phyloP scores from a whole-genome alignment of 1,140 invertebrate genomes.

The Reticulitermes speratus region DNA sequence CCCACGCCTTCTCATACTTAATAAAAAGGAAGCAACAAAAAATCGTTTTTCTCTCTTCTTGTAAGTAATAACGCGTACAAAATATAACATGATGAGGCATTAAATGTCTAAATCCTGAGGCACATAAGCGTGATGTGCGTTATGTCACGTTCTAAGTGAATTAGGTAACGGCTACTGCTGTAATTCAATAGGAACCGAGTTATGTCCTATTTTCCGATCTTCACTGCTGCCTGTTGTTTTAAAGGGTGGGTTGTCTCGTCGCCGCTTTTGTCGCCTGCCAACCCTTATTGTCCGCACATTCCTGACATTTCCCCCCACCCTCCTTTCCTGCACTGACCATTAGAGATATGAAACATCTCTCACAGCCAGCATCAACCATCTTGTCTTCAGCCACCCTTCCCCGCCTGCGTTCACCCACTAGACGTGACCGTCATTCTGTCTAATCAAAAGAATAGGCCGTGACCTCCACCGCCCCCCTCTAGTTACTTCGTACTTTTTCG shows the following conservation, averaged over 20 bases:
- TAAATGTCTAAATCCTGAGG: not conserved
- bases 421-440: slow-evolving; percentile 27
- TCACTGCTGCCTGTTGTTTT: not conserved
- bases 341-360: slow-evolving; percentile 25
- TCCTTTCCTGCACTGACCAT: slow-evolving; percentile 7
- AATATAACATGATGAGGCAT: not conserved
- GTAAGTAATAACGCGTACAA: not conserved
- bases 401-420: not conserved
- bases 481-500: not conserved
- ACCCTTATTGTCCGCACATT: slow-evolving; percentile 14
- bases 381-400: not conserved
- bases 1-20: not conserved
- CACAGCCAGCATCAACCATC: not conserved
- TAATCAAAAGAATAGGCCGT: slow-evolving; percentile 25
- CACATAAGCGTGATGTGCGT: not conserved
- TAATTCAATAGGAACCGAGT: not conserved
- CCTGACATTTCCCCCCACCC: not conserved
- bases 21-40: not conserved
- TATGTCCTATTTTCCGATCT: not conserved
- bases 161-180: not conserved
- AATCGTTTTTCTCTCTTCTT: not conserved
- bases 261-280: not conserved
- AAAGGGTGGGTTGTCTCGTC: not conserved
- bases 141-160: not conserved
- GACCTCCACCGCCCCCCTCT: not conserved